Evolutionary conservation across 2,888 invertebrate genomes (phyloP), one percentile per base, ranked within the genome.

Genomic region (Drosophila monieri): DNA sequence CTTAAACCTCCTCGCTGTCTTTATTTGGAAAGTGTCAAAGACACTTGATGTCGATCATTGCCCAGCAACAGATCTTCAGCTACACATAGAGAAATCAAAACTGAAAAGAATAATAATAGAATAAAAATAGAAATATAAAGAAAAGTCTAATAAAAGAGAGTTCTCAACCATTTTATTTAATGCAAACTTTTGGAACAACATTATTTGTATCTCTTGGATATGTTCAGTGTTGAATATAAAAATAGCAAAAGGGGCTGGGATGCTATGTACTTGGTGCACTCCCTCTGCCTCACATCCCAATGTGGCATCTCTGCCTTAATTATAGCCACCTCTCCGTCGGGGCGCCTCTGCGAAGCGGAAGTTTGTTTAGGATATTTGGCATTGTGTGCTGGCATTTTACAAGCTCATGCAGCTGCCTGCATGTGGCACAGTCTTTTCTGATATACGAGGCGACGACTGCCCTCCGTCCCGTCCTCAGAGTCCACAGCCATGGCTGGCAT

Each of bases 361-460:
- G 84, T 80, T 80, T 80, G 78, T 80, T 80, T 84, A 84, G 80
- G 84, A 80, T 80, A 79, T 80, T 78, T 74, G 74, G 77, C 65
- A 65, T 65, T 74, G 58, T 66, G 54, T 15, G 52, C 54, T 55
- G 60, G 46, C 55, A 69, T 58, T 64, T 55, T 55, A 67, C 68
- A 68, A 59, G 53, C 69, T 59, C 69, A 52, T 55, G 69, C 69
- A 60, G 59, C 59, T 54, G 69, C 60, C 54, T 44, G 68, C 68
- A 46, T 48, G 15, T 49, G 44, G 64, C 54, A 46, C 55, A 43
- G 48, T 39, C 37, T 43, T 41, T 9, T 21, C 18, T 25, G 12
- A 39, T 10, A 59, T 49, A 18, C 18, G 2, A n/a, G 25, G 27
- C 10, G 30, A 9, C 15, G 39, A 8, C 15, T 1, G 30, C 30